Evolutionary conservation across 2,113 vertebrate species (phyloP).

Genomic region (Penelope pileata): DNA sequence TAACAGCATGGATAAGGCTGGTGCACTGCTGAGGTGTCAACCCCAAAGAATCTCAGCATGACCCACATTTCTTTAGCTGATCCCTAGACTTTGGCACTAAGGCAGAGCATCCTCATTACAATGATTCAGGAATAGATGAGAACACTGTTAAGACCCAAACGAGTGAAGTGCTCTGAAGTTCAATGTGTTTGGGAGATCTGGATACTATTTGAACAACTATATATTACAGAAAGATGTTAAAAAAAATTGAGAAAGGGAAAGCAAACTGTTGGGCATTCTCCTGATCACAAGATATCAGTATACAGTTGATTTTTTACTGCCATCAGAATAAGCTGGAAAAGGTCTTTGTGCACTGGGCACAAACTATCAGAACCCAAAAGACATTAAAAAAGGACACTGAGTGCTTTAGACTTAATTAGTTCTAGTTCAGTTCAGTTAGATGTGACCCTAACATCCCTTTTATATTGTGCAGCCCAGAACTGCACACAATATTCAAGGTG

Average conservation of each 20-base stretch:
- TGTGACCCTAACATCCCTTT: too few species aligned
- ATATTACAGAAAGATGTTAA: background rate
- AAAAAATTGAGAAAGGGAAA: background rate
- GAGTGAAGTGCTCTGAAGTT: background rate
- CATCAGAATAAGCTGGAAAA: background rate
- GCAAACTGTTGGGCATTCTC: background rate
- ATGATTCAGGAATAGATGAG: background rate
- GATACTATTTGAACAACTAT: background rate
- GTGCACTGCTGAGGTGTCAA: background rate
- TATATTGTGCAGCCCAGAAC: too few species aligned
- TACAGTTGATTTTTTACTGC: background rate
- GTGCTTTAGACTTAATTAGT: background rate
- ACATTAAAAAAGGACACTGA: background rate
- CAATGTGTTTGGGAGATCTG: background rate
- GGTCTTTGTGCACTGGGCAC: background rate
- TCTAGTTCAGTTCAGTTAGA: background rate
- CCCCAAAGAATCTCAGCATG: background rate
- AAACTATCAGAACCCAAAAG: background rate
- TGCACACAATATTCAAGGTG: too few species aligned
- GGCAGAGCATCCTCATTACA: background rate
- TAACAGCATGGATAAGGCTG: background rate
- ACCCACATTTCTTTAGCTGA: background rate
- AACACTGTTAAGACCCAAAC: background rate
- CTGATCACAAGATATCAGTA: background rate
- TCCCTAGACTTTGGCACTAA: background rate